Evolutionary conservation across 2,113 vertebrate genomes (phyloP), one percentile per base, ranked within the genome.

Genomic region (Chloropsis cyanopogon): DNA sequence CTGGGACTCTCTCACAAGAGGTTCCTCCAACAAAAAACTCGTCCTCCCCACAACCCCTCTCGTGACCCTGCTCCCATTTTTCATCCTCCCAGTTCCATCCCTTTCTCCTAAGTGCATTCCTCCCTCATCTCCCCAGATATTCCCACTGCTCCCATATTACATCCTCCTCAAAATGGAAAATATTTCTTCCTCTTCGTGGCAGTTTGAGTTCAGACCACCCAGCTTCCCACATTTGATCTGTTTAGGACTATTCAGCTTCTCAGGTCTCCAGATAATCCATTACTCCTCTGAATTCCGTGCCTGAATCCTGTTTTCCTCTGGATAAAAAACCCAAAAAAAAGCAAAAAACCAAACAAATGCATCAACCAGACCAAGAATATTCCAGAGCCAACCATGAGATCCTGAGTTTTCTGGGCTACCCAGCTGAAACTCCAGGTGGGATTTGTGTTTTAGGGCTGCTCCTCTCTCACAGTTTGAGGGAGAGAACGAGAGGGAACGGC

Each of bases 181-280:
- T 42, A 42, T 57, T 76, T 86, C 81, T 89, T 91, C 76, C 56
- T 64, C 33, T 37, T 9, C 1, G 13, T 54, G 89, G 47, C 50
- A 72, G 52, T 41, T 84, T 3, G 22, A 86, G 81, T 72, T 92
- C 12, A 64, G 91, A 88, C 86, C 84, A 84, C 89, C 73, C 86
- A 46, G n/a, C 17, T 68, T 37, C 65, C 57, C 68, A 47, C 60
- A 14, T 50, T 4, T 54, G 9, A 81, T 68, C 53, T 39, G 33
- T 28, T 65, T 4, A 17, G 54, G 68, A 15, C 59, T 31, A 69
- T 44, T 59, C 39, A 86, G 17, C n/a, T 56, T 17, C 56, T 17
- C 78, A 86, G n/a, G 47, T 91, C 84, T 86, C 70, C 86, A 60
- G n/a, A 63, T 54, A n/a, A 69, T 31, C 71, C 53, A 75, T 29